Base-by-base conservation (phyloP, 2,888 invertebrate genomes). In the Drosophila bunnanda region DNA sequence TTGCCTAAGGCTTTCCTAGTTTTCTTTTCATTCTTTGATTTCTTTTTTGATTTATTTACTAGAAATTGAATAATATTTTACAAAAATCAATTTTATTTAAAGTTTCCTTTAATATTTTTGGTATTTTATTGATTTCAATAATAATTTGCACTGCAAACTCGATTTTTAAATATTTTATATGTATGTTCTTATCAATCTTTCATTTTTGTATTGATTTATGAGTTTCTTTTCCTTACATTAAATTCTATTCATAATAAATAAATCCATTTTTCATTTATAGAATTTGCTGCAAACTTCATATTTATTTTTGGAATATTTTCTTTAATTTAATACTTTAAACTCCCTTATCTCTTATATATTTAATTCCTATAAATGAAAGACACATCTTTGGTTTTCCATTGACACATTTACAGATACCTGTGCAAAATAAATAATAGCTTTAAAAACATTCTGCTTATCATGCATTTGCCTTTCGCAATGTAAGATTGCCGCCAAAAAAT, bases 371-470 rank as follows among this genome's bases (percentile, higher is more conserved):
- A 15, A 15, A 7, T 15, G 15, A 7, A 6, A 15, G 6, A 5
- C 36, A 6, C 1, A 7, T 36, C 15, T 15, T 15, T 36, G 8
- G 38, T 38, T 38, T 38, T 38, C 38, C 1, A 38, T n/a, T 41
- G 39, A 41, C 39, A 20, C 20, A 20, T 41, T 41, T 41, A 4
- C 4, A n/a, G n/a, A 39, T 5, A 34, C 65, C 22, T 66, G 17
- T 12, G 12, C 39, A 34, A 25, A 25, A 12, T 28, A 15, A 52
- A 15, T 52, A 34, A 34, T 15, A 34, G 10, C 34, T 48, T 48
- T 22, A 15, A 28, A 43, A 22, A 50, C 44, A 83, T 79, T 75
- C 76, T 72, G 85, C 82, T 81, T 84, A 84, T 84, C 79, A 84
- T 84, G 72, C 52, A 55, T 59, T 56, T 57, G 54, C 44, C 55